A percentile compares a stretch with the other conserved stretches of the same genome.
phyloP scores from a whole-genome alignment of 2,888 invertebrate species.

The Auanema sp. region DNA sequence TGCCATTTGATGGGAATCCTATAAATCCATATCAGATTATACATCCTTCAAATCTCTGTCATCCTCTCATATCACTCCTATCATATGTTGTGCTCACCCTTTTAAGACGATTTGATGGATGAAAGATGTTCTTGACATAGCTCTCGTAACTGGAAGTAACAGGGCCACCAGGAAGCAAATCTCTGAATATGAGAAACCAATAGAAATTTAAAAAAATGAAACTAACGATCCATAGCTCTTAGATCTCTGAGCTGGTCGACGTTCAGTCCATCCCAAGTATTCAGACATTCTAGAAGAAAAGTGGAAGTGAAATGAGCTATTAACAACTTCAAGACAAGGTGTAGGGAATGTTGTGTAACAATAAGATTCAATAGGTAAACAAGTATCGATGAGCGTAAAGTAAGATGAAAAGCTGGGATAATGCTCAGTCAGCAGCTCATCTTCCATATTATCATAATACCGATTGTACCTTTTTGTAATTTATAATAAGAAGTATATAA shows the following conservation, averaged over 20 bases:
- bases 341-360: too few relatives aligned
- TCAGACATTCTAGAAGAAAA: constrained; percentile 44
- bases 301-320: too few relatives aligned
- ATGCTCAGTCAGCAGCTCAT: too few relatives aligned
- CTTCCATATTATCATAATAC: too few relatives aligned
- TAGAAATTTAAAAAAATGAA: neutral
- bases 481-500: constrained; percentile 8
- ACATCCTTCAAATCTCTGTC: too few relatives aligned
- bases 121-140: constrained; percentile 55
- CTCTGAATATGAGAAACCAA: constrained; percentile 13
- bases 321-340: too few relatives aligned
- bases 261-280: constrained; percentile 58
- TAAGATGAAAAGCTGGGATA: neutral
- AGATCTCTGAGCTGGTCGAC: constrained; percentile 32
- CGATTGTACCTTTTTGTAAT: constrained; percentile 2
- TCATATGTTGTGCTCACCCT: constrained; percentile 8
- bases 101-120: constrained; percentile 38
- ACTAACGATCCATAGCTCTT: constrained; percentile 1
- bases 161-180: constrained; percentile 50
- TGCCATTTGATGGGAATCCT: constrained; percentile 36
- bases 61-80: too few relatives aligned
- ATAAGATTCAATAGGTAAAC: constrained; percentile 3
- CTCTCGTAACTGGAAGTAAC: constrained; percentile 54
- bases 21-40: constrained; percentile 2
- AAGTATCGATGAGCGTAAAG: neutral